Evolutionary conservation across 2,888 invertebrate species (phyloP).

Genomic region (Petrolisthes manimaculis): DNA sequence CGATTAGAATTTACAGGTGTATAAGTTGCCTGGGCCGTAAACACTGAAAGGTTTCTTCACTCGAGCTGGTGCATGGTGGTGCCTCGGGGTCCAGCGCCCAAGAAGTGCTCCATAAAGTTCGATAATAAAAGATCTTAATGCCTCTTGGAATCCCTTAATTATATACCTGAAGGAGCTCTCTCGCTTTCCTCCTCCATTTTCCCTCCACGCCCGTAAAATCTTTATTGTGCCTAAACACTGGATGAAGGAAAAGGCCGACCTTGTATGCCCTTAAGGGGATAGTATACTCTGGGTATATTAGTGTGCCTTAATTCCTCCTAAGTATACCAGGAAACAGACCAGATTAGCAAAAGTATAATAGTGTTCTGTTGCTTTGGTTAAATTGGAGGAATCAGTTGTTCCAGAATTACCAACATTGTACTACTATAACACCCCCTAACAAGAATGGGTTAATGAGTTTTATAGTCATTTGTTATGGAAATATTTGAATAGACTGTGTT

Average conservation of each 20-base stretch:
- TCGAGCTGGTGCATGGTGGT: background rate
- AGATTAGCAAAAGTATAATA: too few relatives aligned
- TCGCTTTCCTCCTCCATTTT: background rate
- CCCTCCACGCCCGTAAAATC: background rate
- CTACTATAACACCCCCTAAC: too few relatives aligned
- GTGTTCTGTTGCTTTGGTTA: too few relatives aligned
- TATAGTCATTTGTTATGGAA: too few relatives aligned
- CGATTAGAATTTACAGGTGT: constrained; percentile 8
- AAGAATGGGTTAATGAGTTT: too few relatives aligned
- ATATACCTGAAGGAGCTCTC: constrained; percentile 9
- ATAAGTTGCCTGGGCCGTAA: background rate
- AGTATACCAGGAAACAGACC: too few relatives aligned
- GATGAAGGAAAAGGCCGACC: background rate
- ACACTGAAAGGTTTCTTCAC: background rate
- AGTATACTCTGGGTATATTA: too few relatives aligned
- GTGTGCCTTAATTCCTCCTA: too few relatives aligned
- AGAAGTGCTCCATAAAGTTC: constrained; percentile 5
- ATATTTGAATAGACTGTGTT: too few relatives aligned
- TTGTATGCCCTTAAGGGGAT: too few relatives aligned
- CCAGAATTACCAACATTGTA: too few relatives aligned
- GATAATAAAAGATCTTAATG: constrained; percentile 16
- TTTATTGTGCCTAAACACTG: constrained; percentile 12
- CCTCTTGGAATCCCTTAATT: background rate
- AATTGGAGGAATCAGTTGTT: too few relatives aligned
- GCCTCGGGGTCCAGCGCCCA: background rate